Percentiles rank a stretch among this genome's conserved stretches.
phyloP scores from a whole-genome alignment of 2,797 vertebrate species.

The Melopsittacus undulatus region DNA sequence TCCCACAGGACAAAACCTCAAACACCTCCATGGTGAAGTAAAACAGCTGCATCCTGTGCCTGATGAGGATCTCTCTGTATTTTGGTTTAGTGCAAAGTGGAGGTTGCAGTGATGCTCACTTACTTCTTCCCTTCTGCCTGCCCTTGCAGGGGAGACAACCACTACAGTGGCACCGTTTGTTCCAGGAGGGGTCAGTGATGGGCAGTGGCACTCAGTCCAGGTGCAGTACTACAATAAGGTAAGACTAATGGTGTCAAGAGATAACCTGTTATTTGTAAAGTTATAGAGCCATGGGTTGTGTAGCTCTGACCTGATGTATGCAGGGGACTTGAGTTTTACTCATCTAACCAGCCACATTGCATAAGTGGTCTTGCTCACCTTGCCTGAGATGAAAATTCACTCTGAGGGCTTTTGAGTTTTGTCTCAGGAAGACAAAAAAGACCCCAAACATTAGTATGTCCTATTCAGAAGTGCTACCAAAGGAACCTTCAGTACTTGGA shows the following conservation, averaged over 20 bases:
- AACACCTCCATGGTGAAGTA: not conserved
- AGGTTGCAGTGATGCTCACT: not conserved
- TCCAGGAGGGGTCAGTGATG: conserved; percentile 91
- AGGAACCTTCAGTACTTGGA: not conserved
- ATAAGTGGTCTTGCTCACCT: not conserved
- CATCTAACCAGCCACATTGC: not conserved
- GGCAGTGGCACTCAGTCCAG: conserved; percentile 94
- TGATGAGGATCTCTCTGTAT: rapidly evolving
- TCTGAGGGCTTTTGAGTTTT: not conserved
- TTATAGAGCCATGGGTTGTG: not conserved
- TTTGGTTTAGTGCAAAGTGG: not conserved
- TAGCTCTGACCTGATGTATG: not conserved
- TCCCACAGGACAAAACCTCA: not conserved
- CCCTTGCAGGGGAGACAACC: conserved; percentile 86
- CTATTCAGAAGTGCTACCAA: not conserved
- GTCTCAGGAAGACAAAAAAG: not conserved
- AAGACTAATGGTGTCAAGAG: conserved; percentile 48
- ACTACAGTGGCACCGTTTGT: conserved; percentile 89
- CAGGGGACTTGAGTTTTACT: not conserved
- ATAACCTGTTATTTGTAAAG: not conserved
- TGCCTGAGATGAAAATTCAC: not conserved
- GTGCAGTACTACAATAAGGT: conserved; percentile 99
- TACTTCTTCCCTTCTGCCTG: not conserved
- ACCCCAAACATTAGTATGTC: not conserved
- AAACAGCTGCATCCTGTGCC: not conserved